Evolutionary conservation across 2,797 vertebrate genomes (phyloP).

Genomic region (Schizothorax lantsangensis): DNA sequence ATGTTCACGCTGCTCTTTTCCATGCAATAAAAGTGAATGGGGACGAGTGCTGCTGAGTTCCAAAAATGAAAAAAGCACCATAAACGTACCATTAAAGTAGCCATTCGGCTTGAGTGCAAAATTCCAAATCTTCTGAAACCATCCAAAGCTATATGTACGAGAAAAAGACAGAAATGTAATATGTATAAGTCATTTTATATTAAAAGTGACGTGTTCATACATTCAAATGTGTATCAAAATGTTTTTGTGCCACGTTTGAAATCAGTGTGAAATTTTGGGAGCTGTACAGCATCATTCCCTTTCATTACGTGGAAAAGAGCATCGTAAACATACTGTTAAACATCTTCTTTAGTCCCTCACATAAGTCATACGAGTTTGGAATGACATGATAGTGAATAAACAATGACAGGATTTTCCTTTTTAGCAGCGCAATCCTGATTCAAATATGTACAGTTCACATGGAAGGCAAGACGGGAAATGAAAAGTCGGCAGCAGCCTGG

Average conservation of each 20-base stretch:
- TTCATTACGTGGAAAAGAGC: neutral
- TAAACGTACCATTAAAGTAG: neutral
- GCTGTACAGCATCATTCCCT: neutral
- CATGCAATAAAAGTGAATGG: neutral
- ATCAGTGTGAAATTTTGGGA: neutral
- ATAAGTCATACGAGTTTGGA: neutral
- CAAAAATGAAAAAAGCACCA: neutral
- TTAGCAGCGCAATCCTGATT: neutral
- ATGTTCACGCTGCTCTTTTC: neutral
- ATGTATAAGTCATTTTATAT: neutral
- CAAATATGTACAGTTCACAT: constrained; percentile 53
- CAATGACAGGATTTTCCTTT: neutral
- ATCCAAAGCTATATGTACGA: neutral
- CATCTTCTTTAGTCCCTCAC: neutral
- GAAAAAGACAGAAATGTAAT: neutral
- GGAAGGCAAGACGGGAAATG: constrained; percentile 47
- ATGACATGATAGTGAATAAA: neutral
- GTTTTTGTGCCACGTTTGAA: neutral
- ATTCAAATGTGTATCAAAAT: neutral
- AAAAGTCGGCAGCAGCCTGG: constrained; percentile 41
- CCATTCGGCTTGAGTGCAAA: neutral
- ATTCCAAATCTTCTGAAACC: neutral
- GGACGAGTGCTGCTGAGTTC: neutral
- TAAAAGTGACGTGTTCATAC: neutral
- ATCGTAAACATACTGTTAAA: neutral